phyloP scores from a whole-genome alignment of 2,888 invertebrate species.

The Idaea aversata region DNA sequence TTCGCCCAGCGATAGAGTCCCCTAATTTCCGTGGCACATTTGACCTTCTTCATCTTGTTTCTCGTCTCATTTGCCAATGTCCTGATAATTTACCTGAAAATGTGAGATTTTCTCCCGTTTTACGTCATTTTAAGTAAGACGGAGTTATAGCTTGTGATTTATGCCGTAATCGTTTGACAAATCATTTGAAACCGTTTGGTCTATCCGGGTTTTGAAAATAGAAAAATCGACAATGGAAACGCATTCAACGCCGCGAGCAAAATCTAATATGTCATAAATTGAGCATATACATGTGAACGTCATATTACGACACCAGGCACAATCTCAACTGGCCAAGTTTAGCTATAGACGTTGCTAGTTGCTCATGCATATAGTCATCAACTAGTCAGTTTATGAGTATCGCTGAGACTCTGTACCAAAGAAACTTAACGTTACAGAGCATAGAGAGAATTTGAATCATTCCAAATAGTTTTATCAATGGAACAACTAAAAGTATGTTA shows the following conservation, averaged over 20 bases:
- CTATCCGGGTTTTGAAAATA: too few species aligned
- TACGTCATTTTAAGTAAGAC: neutral
- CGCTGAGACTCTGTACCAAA: too few species aligned
- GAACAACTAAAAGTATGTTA: too few species aligned
- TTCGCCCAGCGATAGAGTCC: slow-evolving; percentile 35
- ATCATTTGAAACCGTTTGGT: too few species aligned
- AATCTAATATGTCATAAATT: too few species aligned
- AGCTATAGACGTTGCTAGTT: neutral
- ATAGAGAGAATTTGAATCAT: too few species aligned
- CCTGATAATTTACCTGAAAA: slow-evolving; percentile 18
- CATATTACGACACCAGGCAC: neutral
- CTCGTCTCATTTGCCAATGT: slow-evolving; percentile 41
- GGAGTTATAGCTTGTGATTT: neutral
- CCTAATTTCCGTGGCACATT: slow-evolving; percentile 50
- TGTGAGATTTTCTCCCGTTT: neutral
- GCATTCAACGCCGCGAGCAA: too few species aligned
- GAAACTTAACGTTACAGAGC: too few species aligned
- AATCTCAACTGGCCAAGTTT: neutral
- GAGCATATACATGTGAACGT: neutral
- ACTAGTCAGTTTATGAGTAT: neutral
- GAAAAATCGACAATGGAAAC: too few species aligned
- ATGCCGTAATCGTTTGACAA: too few species aligned
- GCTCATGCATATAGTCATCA: neutral
- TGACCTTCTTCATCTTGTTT: slow-evolving; percentile 51
- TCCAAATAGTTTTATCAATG: too few species aligned